phyloP scores from a whole-genome alignment of 2,113 vertebrate genomes.

The Montifringilla adamsi region DNA sequence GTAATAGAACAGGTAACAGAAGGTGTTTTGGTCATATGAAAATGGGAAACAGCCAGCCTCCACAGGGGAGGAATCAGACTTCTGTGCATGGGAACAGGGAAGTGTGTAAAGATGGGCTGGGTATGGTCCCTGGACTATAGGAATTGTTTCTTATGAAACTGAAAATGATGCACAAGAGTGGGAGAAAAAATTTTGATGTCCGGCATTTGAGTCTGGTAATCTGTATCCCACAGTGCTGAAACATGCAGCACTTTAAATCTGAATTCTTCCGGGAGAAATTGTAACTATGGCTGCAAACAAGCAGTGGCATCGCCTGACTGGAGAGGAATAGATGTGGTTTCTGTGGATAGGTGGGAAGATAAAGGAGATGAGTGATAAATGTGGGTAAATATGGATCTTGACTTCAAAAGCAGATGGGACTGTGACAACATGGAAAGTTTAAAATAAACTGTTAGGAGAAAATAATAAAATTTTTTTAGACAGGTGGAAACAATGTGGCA shows the following conservation, averaged over 20 bases:
- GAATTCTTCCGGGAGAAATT: not conserved
- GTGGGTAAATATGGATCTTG: not conserved
- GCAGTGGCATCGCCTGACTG: too few relatives aligned
- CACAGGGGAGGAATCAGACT: not conserved
- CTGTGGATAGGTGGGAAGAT: not conserved
- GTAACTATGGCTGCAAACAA: not conserved
- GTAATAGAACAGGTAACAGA: not conserved
- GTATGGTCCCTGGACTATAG: not conserved
- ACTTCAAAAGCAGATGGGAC: not conserved
- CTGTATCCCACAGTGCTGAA: not conserved
- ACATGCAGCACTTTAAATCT: not conserved
- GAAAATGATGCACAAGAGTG: not conserved
- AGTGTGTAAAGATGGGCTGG: not conserved
- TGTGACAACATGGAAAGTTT: not conserved
- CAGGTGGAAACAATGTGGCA: not conserved
- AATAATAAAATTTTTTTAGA: not conserved
- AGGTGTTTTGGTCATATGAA: not conserved
- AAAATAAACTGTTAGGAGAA: not conserved
- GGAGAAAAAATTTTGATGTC: not conserved
- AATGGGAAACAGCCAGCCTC: not conserved
- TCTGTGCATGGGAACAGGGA: not conserved
- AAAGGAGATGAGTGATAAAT: not conserved
- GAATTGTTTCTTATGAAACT: not conserved
- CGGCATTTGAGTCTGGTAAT: not conserved
- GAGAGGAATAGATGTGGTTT: not conserved